A percentile compares a stretch with the other conserved stretches of the same genome.
Conservation (phyloP, 2,113 vertebrate genomes). For the Prionailurus viverrinus region DNA sequence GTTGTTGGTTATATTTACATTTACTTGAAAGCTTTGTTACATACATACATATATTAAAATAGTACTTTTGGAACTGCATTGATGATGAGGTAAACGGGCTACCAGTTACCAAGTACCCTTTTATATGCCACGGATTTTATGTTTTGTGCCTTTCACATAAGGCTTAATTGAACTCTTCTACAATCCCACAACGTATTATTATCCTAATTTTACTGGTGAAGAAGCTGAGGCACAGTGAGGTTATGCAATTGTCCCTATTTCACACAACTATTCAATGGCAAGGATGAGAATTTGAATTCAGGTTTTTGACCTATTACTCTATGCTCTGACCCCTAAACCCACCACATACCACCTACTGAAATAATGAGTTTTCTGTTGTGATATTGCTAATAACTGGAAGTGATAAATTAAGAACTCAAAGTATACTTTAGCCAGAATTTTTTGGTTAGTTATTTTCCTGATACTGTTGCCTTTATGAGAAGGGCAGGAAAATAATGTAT, state of each 20-base stretch:
- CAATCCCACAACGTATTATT: neutral
- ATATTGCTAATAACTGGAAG: neutral
- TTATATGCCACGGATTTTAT: neutral
- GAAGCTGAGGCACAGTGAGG: neutral
- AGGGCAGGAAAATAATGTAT: neutral
- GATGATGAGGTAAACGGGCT: neutral
- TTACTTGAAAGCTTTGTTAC: constrained; percentile 12
- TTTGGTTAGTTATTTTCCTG: neutral
- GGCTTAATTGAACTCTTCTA: neutral
- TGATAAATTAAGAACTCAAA: neutral
- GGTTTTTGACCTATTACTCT: neutral
- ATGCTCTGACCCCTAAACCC: neutral
- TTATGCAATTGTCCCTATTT: neutral
- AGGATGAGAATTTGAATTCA: neutral
- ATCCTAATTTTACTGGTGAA: constrained; percentile 1
- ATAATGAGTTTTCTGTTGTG: neutral
- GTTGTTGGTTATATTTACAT: neutral
- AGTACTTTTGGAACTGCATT: neutral
- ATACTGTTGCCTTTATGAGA: neutral
- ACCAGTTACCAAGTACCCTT: neutral
- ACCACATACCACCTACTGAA: neutral
- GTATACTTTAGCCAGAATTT: neutral
- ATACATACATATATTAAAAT: neutral
- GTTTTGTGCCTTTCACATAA: neutral
- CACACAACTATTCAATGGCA: neutral